These are phyloP conservation scores for Falco peregrinus DNA, from an alignment of 2,797 vertebrate genomes.

Conservation along the genomic window DNA sequence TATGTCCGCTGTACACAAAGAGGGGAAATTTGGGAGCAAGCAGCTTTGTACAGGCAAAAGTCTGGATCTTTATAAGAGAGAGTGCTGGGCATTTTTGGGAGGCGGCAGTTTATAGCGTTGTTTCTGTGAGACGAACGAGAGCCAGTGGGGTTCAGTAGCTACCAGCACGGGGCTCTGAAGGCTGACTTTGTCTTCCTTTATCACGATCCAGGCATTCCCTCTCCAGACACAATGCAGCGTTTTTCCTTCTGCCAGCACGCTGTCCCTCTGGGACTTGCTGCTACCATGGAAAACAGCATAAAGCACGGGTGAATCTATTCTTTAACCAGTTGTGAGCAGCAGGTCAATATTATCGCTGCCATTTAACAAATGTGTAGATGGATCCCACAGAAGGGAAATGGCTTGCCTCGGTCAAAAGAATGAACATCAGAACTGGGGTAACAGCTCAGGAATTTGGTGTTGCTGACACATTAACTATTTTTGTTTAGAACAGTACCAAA, in stretches of 20 bases:
- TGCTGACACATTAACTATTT: neutral
- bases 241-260: neutral
- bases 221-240: neutral
- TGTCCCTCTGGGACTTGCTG: neutral
- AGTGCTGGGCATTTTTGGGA: neutral
- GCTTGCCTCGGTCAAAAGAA: neutral
- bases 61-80: neutral
- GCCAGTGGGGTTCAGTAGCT: neutral
- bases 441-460: neutral
- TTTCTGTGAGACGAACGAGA: fast-evolving
- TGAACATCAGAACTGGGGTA: neutral
- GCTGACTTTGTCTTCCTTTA: neutral
- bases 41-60: neutral
- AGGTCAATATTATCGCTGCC: neutral
- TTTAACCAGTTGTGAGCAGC: neutral
- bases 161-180: neutral
- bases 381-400: neutral
- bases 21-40: neutral
- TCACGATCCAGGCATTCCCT: neutral
- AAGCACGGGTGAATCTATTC: neutral
- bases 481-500: neutral
- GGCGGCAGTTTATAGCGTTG: neutral
- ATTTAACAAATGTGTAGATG: neutral
- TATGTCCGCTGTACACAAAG: fast-evolving
- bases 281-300: neutral